Evolutionary conservation across 2,797 vertebrate species (phyloP).

Genomic region (Dendrocincla tyrannina): DNA sequence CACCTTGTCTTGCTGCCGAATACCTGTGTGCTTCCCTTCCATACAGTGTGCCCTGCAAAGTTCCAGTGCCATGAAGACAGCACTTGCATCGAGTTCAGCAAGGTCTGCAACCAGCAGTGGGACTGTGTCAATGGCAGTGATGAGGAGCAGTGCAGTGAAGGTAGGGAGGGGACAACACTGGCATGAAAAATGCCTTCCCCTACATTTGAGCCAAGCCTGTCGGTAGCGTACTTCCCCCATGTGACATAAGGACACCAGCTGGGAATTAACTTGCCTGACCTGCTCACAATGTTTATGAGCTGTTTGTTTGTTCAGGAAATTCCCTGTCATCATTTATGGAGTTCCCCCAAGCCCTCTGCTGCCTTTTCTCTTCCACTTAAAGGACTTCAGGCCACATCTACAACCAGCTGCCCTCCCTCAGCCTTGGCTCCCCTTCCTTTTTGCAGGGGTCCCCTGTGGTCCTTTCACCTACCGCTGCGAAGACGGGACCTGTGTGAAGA

Average conservation of each 20-base stretch:
- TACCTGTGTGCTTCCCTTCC: neutral
- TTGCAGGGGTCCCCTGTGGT: slow-evolving; percentile 84
- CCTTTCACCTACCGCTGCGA: slow-evolving; percentile 87
- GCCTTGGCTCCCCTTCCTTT: neutral
- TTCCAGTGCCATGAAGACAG: slow-evolving; percentile 87
- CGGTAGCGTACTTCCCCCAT: neutral
- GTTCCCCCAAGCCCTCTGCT: neutral
- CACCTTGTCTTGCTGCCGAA: neutral
- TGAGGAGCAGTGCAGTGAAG: slow-evolving; percentile 83
- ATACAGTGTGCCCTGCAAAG: slow-evolving; percentile 85
- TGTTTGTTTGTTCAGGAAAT: neutral
- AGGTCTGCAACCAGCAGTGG: slow-evolving; percentile 82
- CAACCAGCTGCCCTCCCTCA: neutral
- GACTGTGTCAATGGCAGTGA: slow-evolving; percentile 86
- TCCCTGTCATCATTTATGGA: neutral
- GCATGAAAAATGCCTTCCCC: neutral
- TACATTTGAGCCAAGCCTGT: neutral
- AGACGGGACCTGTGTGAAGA: slow-evolving; percentile 90
- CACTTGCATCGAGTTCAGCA: slow-evolving; percentile 86
- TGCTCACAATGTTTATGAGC: neutral
- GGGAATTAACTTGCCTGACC: neutral
- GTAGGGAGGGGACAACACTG: slow-evolving; percentile 58
- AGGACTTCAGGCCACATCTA: neutral
- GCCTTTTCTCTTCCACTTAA: neutral
- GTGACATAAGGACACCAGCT: neutral